phyloP scores from a whole-genome alignment of 2,888 invertebrate genomes.

The Drosophila paramelanica region DNA sequence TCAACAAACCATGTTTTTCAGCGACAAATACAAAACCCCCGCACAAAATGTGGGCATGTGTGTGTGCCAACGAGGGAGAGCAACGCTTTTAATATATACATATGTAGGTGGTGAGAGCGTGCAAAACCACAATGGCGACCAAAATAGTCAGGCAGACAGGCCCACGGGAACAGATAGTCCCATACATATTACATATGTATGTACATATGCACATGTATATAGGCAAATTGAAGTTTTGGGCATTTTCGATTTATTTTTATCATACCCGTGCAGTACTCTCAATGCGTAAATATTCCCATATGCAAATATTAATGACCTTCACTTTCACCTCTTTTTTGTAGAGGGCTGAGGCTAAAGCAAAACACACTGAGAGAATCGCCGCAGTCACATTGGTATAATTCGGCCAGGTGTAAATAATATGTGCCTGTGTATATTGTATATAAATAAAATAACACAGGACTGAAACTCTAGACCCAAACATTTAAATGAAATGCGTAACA shows the following conservation, averaged over 20 bases:
- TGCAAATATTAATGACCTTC: constrained; percentile 79
- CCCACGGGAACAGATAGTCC: constrained; percentile 43
- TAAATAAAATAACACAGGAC: not conserved
- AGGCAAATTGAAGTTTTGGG: constrained; percentile 61
- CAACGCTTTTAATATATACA: constrained; percentile 24
- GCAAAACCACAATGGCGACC: constrained; percentile 66
- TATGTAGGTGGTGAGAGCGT: constrained; percentile 40
- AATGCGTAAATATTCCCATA: constrained; percentile 66
- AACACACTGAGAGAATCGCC: constrained; percentile 35
- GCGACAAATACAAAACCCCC: constrained; percentile 31
- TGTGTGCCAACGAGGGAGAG: constrained; percentile 39
- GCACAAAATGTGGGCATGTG: constrained; percentile 28
- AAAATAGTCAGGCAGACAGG: constrained; percentile 56
- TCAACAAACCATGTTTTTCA: constrained; percentile 43
- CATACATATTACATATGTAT: constrained; percentile 10
- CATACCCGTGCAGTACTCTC: constrained; percentile 32
- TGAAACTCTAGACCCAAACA: not conserved
- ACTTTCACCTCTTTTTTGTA: constrained; percentile 67
- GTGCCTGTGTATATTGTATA: not conserved
- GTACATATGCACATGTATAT: constrained; percentile 10
- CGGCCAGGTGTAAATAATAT: constrained; percentile 4
- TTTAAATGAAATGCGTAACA: not conserved
- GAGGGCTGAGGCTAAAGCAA: constrained; percentile 44
- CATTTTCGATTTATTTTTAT: constrained; percentile 47
- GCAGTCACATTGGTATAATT: constrained; percentile 15